A percentile compares a stretch with the other conserved stretches of the same genome.
These are phyloP conservation scores for Ianthella basta DNA, from an alignment of 37 sponge, comb jelly and placozoan species.

Conservation along the genomic window DNA sequence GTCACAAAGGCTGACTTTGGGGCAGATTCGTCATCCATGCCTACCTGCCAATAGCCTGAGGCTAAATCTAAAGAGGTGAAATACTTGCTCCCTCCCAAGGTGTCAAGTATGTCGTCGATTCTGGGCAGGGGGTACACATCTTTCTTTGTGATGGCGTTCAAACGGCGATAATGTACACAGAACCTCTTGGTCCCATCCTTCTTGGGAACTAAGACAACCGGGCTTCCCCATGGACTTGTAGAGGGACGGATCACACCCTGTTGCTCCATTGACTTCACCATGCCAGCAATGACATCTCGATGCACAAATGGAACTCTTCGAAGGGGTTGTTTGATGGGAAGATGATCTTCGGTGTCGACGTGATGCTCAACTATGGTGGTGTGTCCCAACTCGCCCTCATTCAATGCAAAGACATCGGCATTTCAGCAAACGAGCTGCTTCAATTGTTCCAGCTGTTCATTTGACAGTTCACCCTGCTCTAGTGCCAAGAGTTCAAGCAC, in stretches of 20 bases:
- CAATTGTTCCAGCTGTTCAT: neutral
- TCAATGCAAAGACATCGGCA: neutral
- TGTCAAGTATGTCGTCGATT: conserved; percentile 54
- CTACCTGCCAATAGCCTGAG: conserved; percentile 69
- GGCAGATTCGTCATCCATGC: conserved; percentile 26
- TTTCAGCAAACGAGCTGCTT: neutral
- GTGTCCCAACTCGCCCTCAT: conserved; percentile 44
- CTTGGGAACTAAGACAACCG: conserved; percentile 62
- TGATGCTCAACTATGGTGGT: conserved; percentile 45
- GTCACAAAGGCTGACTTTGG: conserved; percentile 43
- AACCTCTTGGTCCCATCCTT: conserved; percentile 55
- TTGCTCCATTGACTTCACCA: conserved; percentile 53
- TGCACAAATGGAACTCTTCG: conserved; percentile 26
- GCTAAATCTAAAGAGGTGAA: conserved; percentile 51
- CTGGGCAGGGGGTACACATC: conserved; percentile 63
- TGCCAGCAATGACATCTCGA: conserved; percentile 22
- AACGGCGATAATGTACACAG: conserved; percentile 63
- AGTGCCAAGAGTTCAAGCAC: neutral
- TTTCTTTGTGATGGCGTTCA: conserved; percentile 58
- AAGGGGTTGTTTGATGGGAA: conserved; percentile 40
- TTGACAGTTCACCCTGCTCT: neutral
- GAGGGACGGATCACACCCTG: conserved; percentile 55
- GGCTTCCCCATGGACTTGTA: conserved; percentile 56
- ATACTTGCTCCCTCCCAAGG: conserved; percentile 25
- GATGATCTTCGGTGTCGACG: conserved; percentile 54